Base-by-base conservation (phyloP, 2,888 invertebrate species). In the Drosophila melanosoma region DNA sequence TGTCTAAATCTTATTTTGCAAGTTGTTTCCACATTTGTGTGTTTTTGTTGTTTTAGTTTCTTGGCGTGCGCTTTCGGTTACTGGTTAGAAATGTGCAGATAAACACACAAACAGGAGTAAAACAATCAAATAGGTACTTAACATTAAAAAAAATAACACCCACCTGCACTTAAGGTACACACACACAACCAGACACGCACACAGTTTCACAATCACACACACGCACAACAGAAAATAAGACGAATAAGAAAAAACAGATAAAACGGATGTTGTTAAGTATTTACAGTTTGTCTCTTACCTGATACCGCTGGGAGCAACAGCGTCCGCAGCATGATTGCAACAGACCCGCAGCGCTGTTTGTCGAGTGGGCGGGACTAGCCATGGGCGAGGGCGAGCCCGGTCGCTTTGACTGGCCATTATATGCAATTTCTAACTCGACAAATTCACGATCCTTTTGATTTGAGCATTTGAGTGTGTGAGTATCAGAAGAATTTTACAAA, bases 381-480 rank as follows among this genome's bases (percentile, higher is more conserved):
- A 97, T 94, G 26, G 97, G 97, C 51, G 97, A 97, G 53, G 97
- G 97, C 56, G 97, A 97, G 15, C 97, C 97, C 1, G 98, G 98
- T 92, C 98, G 95, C 94, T 98, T 98, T 59, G 97, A 97, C 83
- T 97, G 97, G 23, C 98, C 98, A 93, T 98, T 99, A 94, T 95
- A 98, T 29, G 98, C 97, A 91, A 97, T 96, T 93, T 99, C 99
- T 95, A 98, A 95, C 94, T 99, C 99, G 83, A 98, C 97, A 94
- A 99, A 99, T 94, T 99, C 98, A 67, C 99, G 97, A 94, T 99
- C 98, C 98, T 98, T 75, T 78, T 54, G 69, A 77, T 63, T 81
- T 67, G 69, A 70, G 80, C 65, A 69, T 78, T 74, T 79, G 53
- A 62, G 45, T 49, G 61, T 61, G 76, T 77, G 74, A 74, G 80